phyloP scores from a whole-genome alignment of 37 sponge, comb jelly and placozoan genomes.

The Hormiphora californensis region DNA sequence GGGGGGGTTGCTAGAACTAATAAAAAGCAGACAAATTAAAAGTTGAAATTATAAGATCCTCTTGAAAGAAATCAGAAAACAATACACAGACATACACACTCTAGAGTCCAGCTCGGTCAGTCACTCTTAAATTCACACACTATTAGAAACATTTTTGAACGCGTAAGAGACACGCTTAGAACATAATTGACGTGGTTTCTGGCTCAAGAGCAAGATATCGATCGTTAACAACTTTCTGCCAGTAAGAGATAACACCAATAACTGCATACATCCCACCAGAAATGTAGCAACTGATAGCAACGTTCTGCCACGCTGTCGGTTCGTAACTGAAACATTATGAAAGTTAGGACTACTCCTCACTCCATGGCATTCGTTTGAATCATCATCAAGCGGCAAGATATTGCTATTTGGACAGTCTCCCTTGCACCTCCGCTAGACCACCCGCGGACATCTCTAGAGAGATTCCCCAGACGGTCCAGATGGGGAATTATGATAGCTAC shows the following conservation, averaged over 20 bases:
- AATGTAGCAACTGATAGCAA: slow-evolving; percentile 7
- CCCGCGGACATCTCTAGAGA: too few species aligned
- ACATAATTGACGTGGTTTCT: neutral
- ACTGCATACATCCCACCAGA: neutral
- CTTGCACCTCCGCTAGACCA: too few species aligned
- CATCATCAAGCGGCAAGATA: neutral
- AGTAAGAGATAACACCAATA: neutral
- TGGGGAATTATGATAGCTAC: too few species aligned
- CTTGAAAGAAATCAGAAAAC: too few species aligned
- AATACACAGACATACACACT: too few species aligned
- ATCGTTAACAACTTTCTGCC: slow-evolving; percentile 41
- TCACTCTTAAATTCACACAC: neutral
- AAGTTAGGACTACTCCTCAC: neutral
- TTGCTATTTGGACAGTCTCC: neutral
- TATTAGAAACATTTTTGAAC: neutral
- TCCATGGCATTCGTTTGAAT: neutral
- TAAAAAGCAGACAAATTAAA: too few species aligned
- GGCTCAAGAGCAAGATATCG: slow-evolving; percentile 6
- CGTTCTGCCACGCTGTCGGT: neutral
- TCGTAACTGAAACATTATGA: slow-evolving; percentile 22
- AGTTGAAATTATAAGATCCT: too few species aligned
- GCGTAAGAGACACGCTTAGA: neutral
- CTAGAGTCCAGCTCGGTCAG: too few species aligned
- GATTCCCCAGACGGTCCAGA: too few species aligned
- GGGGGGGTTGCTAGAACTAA: too few species aligned